Evolutionary conservation across 2,888 invertebrate species (phyloP).

Genomic region (Ennomos fuscantarius): DNA sequence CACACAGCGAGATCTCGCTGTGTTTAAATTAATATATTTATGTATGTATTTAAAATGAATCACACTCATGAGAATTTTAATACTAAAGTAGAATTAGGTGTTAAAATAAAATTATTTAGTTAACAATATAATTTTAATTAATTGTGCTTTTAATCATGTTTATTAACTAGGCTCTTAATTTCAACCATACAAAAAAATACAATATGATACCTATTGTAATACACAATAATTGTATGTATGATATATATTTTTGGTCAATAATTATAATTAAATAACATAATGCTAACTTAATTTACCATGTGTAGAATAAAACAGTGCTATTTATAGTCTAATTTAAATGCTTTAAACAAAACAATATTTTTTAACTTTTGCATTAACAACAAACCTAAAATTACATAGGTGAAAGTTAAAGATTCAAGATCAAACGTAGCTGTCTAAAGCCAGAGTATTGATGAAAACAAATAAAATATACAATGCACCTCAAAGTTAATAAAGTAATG

Average conservation of each 20-base stretch:
- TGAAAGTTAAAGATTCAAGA: neutral
- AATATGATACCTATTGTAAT: conserved; percentile 37
- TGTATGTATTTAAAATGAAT: too few species aligned
- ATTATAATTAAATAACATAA: conserved; percentile 34
- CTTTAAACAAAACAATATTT: conserved; percentile 43
- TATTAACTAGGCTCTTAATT: conserved; percentile 50
- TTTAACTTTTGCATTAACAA: conserved; percentile 35
- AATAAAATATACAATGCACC: neutral
- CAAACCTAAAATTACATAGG: conserved; percentile 38
- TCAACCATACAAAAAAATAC: conserved; percentile 49
- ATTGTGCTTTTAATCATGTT: conserved; percentile 34
- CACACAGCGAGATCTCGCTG: too few species aligned
- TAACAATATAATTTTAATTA: conserved; percentile 4
- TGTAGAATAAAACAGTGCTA: conserved; percentile 72
- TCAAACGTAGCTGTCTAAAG: conserved; percentile 16
- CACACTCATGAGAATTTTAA: too few species aligned
- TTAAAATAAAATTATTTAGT: conserved; percentile 8
- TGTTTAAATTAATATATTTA: too few species aligned
- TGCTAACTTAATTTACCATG: conserved; percentile 48
- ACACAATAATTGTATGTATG: conserved; percentile 31
- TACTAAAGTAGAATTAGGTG: too few species aligned
- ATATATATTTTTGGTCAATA: conserved; percentile 62
- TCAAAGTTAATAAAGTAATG: neutral
- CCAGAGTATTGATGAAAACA: conserved; percentile 1
- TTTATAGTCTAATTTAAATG: conserved; percentile 58